Evolutionary conservation across 2,888 invertebrate genomes (phyloP).

Genomic region (Caenorhabditis sp.): DNA sequence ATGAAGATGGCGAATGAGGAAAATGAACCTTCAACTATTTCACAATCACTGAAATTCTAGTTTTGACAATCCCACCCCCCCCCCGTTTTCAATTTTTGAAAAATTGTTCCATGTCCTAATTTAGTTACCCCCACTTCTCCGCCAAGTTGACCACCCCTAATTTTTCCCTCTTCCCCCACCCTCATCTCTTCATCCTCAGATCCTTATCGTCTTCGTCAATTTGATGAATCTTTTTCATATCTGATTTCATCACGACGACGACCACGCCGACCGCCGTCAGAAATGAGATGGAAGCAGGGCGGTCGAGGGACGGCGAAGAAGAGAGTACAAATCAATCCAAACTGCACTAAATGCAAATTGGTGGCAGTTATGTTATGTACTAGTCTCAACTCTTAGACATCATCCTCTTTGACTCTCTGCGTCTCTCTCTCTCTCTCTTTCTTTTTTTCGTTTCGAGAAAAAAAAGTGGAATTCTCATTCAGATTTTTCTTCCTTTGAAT

Average conservation of each 20-base stretch:
- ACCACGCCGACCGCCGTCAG: constrained; percentile 29
- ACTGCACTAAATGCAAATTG: constrained; percentile 65
- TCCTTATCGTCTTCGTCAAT: constrained; percentile 53
- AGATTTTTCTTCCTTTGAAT: constrained; percentile 7
- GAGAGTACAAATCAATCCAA: constrained; percentile 62
- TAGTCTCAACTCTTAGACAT: neutral
- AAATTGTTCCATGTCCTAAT: no score
- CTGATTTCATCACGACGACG: constrained; percentile 52
- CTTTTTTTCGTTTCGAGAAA: neutral
- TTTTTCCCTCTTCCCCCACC: constrained; percentile 2
- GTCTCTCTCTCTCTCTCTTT: neutral
- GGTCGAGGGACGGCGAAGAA: neutral
- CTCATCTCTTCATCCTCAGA: constrained; percentile 31
- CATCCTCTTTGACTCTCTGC: constrained; percentile 8
- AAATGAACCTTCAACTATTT: no score
- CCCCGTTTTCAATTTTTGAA: no score
- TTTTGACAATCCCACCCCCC: no score
- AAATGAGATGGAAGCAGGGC: constrained; percentile 5
- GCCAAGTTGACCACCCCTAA: neutral
- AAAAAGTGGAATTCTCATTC: neutral
- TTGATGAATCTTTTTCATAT: constrained; percentile 65
- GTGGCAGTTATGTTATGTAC: constrained; percentile 59
- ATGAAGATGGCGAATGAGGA: no score
- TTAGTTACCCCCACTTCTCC: neutral
- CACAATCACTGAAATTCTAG: no score